Conservation (phyloP, 2,113 vertebrate species). For the Natator depressus region DNA sequence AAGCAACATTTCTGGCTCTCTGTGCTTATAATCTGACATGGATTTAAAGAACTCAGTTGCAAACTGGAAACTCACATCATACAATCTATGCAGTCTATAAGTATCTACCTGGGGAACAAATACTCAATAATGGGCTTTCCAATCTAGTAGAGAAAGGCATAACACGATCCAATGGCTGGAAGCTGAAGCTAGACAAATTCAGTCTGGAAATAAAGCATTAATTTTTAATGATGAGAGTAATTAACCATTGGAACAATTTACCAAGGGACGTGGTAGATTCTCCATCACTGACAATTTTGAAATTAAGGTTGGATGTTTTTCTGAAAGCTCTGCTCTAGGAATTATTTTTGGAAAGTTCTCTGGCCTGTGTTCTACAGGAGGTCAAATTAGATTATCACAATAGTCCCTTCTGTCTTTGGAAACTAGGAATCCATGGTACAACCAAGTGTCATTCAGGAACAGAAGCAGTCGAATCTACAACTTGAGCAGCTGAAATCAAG, state of each 20-base stretch:
- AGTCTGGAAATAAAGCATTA: background rate
- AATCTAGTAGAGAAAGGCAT: background rate
- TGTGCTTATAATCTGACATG: background rate
- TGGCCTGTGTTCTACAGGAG: background rate
- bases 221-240: background rate
- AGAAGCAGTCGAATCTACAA: background rate
- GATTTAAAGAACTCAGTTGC: background rate
- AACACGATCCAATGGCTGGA: background rate
- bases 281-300: background rate
- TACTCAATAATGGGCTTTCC: background rate
- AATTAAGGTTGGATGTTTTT: background rate
- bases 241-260: background rate
- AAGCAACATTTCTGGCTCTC: conserved; percentile 41
- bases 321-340: background rate
- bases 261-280: background rate
- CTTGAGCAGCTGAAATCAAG: background rate
- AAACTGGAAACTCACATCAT: background rate
- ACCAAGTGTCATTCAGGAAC: background rate
- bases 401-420: background rate
- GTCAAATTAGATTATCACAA: background rate
- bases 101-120: background rate
- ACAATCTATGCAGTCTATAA: background rate
- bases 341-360: background rate
- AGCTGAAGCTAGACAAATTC: background rate
- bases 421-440: background rate